phyloP scores from a whole-genome alignment of 2,797 vertebrate species.

The Sus cebifrons region DNA sequence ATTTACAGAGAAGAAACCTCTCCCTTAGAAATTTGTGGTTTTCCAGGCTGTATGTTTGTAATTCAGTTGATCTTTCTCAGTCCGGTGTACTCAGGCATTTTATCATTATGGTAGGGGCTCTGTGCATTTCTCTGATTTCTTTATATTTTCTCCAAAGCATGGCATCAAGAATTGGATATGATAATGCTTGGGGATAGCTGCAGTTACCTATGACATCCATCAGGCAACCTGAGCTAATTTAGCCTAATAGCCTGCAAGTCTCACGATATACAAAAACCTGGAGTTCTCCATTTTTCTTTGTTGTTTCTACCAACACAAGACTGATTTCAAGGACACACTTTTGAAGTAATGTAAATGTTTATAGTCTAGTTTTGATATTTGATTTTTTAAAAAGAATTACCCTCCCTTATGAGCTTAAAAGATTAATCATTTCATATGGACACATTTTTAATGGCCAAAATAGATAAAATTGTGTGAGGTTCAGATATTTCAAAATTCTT shows the following conservation, averaged over 20 bases:
- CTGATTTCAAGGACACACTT: slow-evolving; percentile 49
- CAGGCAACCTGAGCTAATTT: slow-evolving; percentile 69
- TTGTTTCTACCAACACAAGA: slow-evolving; percentile 34
- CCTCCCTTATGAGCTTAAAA: slow-evolving; percentile 30
- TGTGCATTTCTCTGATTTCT: slow-evolving; percentile 73
- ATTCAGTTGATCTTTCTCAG: slow-evolving; percentile 57
- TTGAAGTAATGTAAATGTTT: slow-evolving; percentile 38
- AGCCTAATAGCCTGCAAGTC: slow-evolving; percentile 72
- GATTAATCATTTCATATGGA: background rate
- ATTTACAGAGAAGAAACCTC: background rate
- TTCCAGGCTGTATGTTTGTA: slow-evolving; percentile 27
- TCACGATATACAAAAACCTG: slow-evolving; percentile 54
- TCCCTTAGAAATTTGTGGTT: background rate
- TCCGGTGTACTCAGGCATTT: slow-evolving; percentile 23
- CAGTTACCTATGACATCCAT: slow-evolving; percentile 56
- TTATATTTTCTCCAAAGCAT: slow-evolving; percentile 72
- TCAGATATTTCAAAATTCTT: slow-evolving; percentile 16
- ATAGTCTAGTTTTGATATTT: slow-evolving; percentile 14
- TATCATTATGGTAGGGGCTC: slow-evolving; percentile 39
- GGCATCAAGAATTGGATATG: slow-evolving; percentile 71
- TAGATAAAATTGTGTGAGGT: background rate
- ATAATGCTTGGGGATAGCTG: slow-evolving; percentile 51
- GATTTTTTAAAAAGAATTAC: slow-evolving; percentile 12
- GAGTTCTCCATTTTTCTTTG: slow-evolving; percentile 61
- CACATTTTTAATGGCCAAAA: background rate